Evolutionary conservation across 2,113 vertebrate genomes (phyloP), one percentile per base, ranked within the genome.

Genomic region (Charina bottae): DNA sequence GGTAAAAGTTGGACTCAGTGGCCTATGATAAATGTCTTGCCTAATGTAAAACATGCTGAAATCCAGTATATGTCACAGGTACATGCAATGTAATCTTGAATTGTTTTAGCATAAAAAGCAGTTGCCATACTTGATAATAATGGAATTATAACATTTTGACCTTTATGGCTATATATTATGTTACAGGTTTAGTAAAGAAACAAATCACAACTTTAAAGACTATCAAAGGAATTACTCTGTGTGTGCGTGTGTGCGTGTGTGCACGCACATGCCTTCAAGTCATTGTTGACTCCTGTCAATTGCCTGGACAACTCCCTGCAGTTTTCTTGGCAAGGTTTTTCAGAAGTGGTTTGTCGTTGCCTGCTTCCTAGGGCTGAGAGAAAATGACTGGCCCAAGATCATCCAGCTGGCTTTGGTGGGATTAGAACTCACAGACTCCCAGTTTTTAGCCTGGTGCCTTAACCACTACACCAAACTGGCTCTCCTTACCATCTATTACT

Each of bases 31-130:
- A 72, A 33, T 2, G n/a, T n/a, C n/a, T n/a, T n/a, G n/a, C n/a
- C 95, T 94, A 94, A 92, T 89, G 92, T 97, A 96, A 96, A 96
- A 94, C 95, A 97, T 96, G 95, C 93, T 96, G 94, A 96, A 96
- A 96, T 95, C 94, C 94, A 96, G 89, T 93, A 90, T 92, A 95
- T 83, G 9, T 91, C 53, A 54, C 24, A 84, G 86, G 46, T 49
- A 54, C 83, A 90, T 60, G 21, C 19, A 78, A 78, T 19, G 17
- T 78, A 78, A 78, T 68, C 15, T 72, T 78, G 6, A 78, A 37
- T 37, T 78, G 33, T 37, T 78, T 78, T 78, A 37, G 68, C 68
- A 78, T 37, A 37, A 37, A 78, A 78, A 78, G n/a, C 15, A 78
- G 15, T 78, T 78, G n/a, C 19, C 15, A 78, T 17, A 78, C n/a